Percentiles rank a stretch among this genome's conserved stretches.
These are phyloP conservation scores for Tupaia tana DNA, from an alignment of 2,113 vertebrate species.

Conservation along the genomic window DNA sequence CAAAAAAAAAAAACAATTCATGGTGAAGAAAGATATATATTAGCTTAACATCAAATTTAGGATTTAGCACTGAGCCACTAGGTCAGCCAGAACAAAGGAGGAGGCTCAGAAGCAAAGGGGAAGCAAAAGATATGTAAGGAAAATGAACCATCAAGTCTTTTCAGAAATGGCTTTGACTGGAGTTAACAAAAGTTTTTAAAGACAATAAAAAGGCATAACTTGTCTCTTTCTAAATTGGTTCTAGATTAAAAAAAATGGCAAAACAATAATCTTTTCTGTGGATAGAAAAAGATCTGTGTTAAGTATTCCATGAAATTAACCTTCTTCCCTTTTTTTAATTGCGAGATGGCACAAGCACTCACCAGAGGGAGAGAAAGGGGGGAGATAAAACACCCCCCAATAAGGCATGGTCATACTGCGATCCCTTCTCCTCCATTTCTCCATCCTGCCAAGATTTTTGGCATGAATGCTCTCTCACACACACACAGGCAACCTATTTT, in stretches of 20 bases:
- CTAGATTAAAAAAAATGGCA: not conserved
- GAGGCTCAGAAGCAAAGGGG: not conserved
- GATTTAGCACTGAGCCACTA: not conserved
- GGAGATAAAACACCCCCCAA: no score
- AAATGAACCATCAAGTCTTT: not conserved
- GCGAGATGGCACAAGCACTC: no score
- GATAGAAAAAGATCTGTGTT: not conserved
- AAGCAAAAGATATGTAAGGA: not conserved
- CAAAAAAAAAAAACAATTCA: not conserved
- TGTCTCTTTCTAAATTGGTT: slow-evolving; percentile 5
- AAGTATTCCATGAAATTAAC: not conserved
- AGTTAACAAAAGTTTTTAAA: not conserved
- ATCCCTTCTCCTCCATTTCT: no score
- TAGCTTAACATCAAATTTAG: not conserved
- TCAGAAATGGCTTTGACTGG: not conserved
- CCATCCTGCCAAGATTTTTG: no score
- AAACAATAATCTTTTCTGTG: not conserved
- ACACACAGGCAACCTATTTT: no score
- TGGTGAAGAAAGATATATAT: not conserved
- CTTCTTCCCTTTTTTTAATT: not conserved
- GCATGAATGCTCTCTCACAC: no score
- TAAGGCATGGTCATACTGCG: no score
- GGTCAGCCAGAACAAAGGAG: not conserved
- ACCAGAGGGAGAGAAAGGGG: no score
- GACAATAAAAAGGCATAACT: not conserved